Evolutionary conservation across 2,113 vertebrate species (phyloP), one percentile per base, ranked within the genome.

Genomic region (Mustela nigripes): DNA sequence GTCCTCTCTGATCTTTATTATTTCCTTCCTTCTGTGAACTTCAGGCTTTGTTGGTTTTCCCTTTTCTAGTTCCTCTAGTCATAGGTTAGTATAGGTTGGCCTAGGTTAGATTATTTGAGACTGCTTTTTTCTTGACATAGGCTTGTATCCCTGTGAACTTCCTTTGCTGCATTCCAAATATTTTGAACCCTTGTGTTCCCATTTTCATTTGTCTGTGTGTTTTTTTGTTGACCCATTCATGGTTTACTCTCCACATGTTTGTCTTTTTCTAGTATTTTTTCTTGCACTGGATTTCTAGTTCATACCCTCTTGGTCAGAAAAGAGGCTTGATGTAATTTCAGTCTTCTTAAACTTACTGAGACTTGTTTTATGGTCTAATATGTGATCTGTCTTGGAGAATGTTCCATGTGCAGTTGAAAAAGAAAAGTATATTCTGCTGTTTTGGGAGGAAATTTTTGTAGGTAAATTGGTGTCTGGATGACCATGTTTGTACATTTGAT

Each of bases 391-490:
- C 73, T 45, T 45, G 14, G 74, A 48, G 74, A 76, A 76, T 28
- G 74, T 48, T 76, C 74, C 42, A 76, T 4, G 4, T 48, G 74
- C 26, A 31, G 24, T 24, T 22, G 36, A 22, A 73, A 39, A 39
- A n/a, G 39, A 39, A 12, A 45, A 45, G 73, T 16, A 22, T 28
- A 76, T 76, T 45, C 73, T 45, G 22, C 16, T 4, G 16, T 45
- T 45, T 45, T 24, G 2, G 36, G 22, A 36, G 45, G 62, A 71
- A 86, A 58, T 24, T 82, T 82, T 74, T 56, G 11, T 71, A 86
- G 78, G 48, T 84, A 78, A 97, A 84, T 97, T 87, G 95, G 36
- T 87, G 56, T 84, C 88, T 90, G 69, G 45, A 87, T 60, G 73
- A 88, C 69, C 58, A 93, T 5, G 3, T 82, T 86, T 96, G 86